Evolutionary conservation across 2,888 invertebrate genomes (phyloP).

Genomic region (Synergus gifuensis): DNA sequence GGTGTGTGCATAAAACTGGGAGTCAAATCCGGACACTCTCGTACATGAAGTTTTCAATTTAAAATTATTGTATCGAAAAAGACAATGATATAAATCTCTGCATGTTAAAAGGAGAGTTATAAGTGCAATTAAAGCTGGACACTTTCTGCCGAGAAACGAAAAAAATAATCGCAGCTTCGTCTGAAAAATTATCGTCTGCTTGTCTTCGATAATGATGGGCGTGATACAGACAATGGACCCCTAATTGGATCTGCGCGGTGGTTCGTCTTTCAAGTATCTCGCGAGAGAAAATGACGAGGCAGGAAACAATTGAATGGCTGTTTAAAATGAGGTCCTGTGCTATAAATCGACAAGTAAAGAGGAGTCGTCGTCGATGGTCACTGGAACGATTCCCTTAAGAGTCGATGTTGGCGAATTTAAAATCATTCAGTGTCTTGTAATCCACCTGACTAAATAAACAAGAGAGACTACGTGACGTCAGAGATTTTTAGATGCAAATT

Average conservation of each 20-base stretch:
- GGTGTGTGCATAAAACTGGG: too few species aligned
- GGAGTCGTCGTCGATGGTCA: not conserved
- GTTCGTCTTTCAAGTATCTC: not conserved
- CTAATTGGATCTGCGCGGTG: conserved; percentile 8
- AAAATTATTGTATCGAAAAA: not conserved
- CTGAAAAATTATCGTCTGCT: not conserved
- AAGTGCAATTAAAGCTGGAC: not conserved
- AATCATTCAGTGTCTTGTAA: not conserved
- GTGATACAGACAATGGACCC: not conserved
- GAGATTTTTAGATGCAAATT: not conserved
- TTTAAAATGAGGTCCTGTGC: not conserved
- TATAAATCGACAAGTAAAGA: not conserved
- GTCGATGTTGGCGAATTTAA: not conserved
- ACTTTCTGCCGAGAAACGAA: not conserved
- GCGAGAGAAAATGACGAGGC: not conserved
- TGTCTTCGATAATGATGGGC: conserved; percentile 7
- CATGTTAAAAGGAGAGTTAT: not conserved
- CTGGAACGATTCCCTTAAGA: not conserved
- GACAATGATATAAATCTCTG: not conserved
- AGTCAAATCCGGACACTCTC: too few species aligned
- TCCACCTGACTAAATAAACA: not conserved
- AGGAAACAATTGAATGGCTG: conserved; percentile 5
- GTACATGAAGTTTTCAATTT: not conserved
- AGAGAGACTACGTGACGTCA: not conserved
- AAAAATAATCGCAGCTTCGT: not conserved